A percentile compares a stretch with the other conserved stretches of the same genome.
phyloP scores from a whole-genome alignment of 30 jellyfish, hydroid and myxozoan species.

The Turritopsis rubra region DNA sequence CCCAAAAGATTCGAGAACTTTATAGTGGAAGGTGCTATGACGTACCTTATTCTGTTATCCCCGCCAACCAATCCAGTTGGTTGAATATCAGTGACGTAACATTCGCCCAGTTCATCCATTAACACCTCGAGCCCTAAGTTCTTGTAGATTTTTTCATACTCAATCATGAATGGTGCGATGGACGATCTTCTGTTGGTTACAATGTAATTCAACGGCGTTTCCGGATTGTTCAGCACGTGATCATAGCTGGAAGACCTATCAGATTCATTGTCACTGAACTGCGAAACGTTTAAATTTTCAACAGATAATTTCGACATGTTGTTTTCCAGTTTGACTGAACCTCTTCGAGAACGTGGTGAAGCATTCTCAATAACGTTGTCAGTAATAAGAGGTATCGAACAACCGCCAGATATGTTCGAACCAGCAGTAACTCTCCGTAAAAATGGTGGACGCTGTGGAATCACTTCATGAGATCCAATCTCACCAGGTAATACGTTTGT shows the following conservation, averaged over 20 bases:
- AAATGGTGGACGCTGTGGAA: conserved; percentile 7
- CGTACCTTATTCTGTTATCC: conserved; percentile 75
- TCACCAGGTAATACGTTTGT: neutral
- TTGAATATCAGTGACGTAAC: conserved; percentile 59
- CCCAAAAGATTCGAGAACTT: neutral
- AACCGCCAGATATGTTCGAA: neutral
- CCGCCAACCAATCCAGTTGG: conserved; percentile 67
- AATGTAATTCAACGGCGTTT: conserved; percentile 4
- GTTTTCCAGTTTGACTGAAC: conserved; percentile 1
- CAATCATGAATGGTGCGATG: conserved; percentile 74
- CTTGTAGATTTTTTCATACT: conserved; percentile 56
- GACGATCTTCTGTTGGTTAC: conserved; percentile 45
- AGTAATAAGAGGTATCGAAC: neutral
- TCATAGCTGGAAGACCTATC: conserved; percentile 16
- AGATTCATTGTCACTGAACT: conserved; percentile 31
- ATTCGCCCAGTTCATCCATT: conserved; percentile 86
- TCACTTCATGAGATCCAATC: neutral
- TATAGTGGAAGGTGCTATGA: neutral
- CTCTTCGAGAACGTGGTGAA: neutral
- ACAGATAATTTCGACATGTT: neutral
- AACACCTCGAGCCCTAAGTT: conserved; percentile 83
- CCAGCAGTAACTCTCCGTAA: neutral
- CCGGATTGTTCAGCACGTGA: neutral
- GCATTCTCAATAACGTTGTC: neutral
- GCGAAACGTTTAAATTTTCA: neutral